Conservation (phyloP, 2,888 invertebrate genomes). For the Apodemia duryi region DNA sequence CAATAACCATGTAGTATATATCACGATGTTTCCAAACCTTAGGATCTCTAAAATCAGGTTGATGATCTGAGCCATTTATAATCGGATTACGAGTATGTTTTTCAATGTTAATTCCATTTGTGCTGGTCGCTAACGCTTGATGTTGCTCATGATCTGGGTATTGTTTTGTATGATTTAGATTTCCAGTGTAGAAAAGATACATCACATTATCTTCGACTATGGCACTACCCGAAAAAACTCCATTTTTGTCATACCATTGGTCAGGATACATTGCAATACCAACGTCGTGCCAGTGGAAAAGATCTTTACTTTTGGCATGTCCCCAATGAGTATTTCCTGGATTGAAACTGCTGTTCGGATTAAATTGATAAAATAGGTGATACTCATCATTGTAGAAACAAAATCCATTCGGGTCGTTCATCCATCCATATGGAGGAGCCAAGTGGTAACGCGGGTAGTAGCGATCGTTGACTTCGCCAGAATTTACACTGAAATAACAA, state of each 20-base stretch:
- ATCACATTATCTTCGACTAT: conserved; percentile 38
- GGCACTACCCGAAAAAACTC: conserved; percentile 43
- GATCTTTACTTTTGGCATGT: conserved; percentile 46
- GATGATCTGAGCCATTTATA: conserved; percentile 28
- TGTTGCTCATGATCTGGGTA: conserved; percentile 32
- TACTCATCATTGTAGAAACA: conserved; percentile 51
- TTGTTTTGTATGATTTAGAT: conserved; percentile 31
- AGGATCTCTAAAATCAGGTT: conserved; percentile 42
- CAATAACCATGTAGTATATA: conserved; percentile 39
- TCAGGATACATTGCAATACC: conserved; percentile 46
- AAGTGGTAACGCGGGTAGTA: conserved; percentile 54
- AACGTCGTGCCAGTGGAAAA: conserved; percentile 47
- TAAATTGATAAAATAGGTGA: conserved; percentile 72
- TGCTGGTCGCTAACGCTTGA: conserved; percentile 32
- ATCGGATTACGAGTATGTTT: conserved; percentile 37
- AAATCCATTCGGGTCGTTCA: conserved; percentile 78
- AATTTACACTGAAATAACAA: conserved; percentile 8
- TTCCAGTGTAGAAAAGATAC: conserved; percentile 37
- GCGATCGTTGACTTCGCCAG: neutral
- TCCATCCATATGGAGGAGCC: conserved; percentile 63
- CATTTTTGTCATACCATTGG: conserved; percentile 34
- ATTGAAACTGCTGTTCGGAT: conserved; percentile 39
- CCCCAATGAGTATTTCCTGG: conserved; percentile 49
- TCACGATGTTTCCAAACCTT: conserved; percentile 40
- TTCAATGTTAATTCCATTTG: conserved; percentile 36